These are phyloP conservation scores for Protophormia terraenovae DNA, from an alignment of 2,888 invertebrate genomes.

Conservation along the genomic window DNA sequence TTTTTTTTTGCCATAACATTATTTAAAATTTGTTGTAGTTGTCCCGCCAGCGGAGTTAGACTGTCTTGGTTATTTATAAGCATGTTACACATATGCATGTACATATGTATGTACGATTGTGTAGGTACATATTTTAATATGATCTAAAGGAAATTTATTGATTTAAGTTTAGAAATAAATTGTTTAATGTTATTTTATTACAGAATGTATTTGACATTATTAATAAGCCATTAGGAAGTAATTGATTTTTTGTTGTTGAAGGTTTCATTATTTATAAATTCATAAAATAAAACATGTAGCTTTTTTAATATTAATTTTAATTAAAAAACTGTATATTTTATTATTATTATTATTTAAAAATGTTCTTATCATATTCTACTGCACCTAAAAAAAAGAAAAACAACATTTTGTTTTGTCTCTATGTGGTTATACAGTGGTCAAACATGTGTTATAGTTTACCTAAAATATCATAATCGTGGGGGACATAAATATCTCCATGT, in stretches of 20 bases:
- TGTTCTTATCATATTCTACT: constrained; percentile 23
- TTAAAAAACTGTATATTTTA: constrained; percentile 52
- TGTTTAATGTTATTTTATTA: constrained; percentile 35
- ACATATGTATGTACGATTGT: too few species aligned
- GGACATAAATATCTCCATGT: not conserved
- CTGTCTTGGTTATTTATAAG: not conserved
- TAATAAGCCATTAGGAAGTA: constrained; percentile 63
- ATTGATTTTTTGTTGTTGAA: constrained; percentile 62
- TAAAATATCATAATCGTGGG: not conserved
- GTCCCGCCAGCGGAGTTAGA: not conserved
- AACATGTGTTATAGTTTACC: constrained; percentile 32
- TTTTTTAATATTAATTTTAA: constrained; percentile 12
- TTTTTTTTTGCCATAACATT: too few species aligned
- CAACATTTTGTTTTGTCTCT: not conserved
- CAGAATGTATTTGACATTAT: constrained; percentile 47
- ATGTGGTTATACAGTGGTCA: constrained; percentile 2
- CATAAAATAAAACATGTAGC: constrained; percentile 11
- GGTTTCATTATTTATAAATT: constrained; percentile 48
- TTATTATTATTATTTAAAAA: not conserved
- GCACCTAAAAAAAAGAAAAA: constrained; percentile 35
- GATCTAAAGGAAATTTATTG: constrained; percentile 53
- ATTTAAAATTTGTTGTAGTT: too few species aligned
- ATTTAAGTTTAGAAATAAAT: too few species aligned
- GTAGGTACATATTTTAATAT: too few species aligned
- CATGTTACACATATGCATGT: not conserved